These are phyloP conservation scores for Drosophila rhopaloa DNA, from an alignment of 1,140 invertebrate species.

Conservation along the genomic window DNA sequence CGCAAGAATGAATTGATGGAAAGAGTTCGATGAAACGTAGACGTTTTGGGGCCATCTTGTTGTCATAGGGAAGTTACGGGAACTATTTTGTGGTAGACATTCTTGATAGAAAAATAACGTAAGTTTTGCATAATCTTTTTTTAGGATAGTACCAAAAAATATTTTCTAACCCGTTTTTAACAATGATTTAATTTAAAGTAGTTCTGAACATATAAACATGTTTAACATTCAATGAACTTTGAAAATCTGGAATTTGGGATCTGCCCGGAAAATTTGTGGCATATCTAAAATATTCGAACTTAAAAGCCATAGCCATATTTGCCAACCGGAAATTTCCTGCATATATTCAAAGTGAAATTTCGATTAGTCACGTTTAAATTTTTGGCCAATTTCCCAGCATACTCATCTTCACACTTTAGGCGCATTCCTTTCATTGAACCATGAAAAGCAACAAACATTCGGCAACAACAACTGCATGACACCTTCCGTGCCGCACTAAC, in stretches of 20 bases:
- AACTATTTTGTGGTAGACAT: not conserved
- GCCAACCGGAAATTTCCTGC: not conserved
- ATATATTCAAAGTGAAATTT: conserved; percentile 25
- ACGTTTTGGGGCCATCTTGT: conserved; percentile 25
- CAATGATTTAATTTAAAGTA: no score
- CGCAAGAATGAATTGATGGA: conserved; percentile 2
- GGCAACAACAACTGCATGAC: conserved; percentile 26
- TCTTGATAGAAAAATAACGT: not conserved
- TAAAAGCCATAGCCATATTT: not conserved
- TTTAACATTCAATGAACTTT: no score
- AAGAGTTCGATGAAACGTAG: conserved; percentile 7
- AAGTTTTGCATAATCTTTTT: no score
- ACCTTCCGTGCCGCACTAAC: conserved; percentile 23
- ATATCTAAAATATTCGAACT: not conserved
- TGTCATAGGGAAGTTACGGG: conserved; percentile 41
- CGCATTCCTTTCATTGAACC: conserved; percentile 52
- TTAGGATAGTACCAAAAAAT: no score
- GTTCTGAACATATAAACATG: no score
- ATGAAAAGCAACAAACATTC: conserved; percentile 25
- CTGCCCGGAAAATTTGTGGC: no score
- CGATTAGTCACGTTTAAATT: conserved; percentile 31
- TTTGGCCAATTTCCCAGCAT: conserved; percentile 30
- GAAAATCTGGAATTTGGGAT: no score
- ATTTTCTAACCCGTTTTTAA: no score
- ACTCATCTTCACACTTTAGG: conserved; percentile 41